Evolutionary conservation across 2,113 vertebrate species (phyloP), one percentile per base, ranked within the genome.

Genomic region (Solea solea): DNA sequence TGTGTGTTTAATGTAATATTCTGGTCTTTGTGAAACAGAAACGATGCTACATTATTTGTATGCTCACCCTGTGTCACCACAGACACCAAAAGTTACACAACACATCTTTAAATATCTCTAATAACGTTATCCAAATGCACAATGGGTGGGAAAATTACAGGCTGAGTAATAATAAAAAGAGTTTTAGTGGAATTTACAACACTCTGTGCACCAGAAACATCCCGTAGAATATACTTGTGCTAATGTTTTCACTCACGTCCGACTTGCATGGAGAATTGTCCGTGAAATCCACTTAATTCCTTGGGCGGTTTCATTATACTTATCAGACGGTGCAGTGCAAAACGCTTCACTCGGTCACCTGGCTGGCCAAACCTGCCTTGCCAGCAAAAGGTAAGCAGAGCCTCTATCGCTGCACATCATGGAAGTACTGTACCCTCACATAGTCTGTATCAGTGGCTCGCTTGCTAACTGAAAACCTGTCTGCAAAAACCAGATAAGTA

Each of bases 401-500:
- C 57, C 64, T 70, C 71, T 78, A 82, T 87, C 82, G 49, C 78
- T 34, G 48, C 65, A 81, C 76, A 87, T 88, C 85, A 88, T 52
- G 86, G 76, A 84, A 76, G 67, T 55, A 67, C 64, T 72, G 67
- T 55, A 67, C 64, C 74, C 77, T 74, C 76, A 72, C 72, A 78
- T 67, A 53, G 64, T 49, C 52, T 15, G 14, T 85, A 87, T 90
- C 84, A 69, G 71, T 76, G 65, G 69, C 74, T 60, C 44, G 60
- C 83, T 81, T 82, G 52, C 78, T 48, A 21, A 72, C 74, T 72
- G 67, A 81, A 84, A 90, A 81, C 71, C 56, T 74, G 76, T 79
- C 86, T 90, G 88, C 74, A 72, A 81, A 64, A 74, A 52, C 13
- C 69, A 79, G 86, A 90, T 88, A 90, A 80, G 64, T 64, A 51